Evolutionary conservation across 2,113 vertebrate species (phyloP), one percentile per base, ranked within the genome.

Genomic region (Channa maculata): DNA sequence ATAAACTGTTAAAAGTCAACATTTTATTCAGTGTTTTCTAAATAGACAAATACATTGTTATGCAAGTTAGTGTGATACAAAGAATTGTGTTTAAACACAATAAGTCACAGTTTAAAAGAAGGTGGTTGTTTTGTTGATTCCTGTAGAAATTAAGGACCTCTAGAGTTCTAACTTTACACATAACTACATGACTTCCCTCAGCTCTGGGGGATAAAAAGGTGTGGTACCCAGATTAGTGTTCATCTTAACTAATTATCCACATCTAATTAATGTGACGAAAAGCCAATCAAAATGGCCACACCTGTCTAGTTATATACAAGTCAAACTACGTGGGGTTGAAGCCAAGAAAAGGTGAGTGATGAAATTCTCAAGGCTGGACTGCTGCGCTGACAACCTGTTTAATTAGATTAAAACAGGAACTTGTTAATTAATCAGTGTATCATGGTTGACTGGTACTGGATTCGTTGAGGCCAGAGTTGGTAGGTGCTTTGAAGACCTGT

Each of bases 261-360:
- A 3, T 57, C 51, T 93, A 92, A 92, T 92, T 89, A 91, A 89
- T 67, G 77, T 58, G 88, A 86, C 70, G 84, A 67, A 80, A 90
- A 91, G 80, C 79, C 88, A 88, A 89, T 91, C 84, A 92, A 75
- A 86, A 86, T 67, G 79, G 90, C 87, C 74, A 91, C 90, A 92
- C 88, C 86, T 90, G 90, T 93, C 90, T 90, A 90, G 91, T 92
- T 91, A 91, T 68, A 88, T 90, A 85, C 85, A 83, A 92, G 82
- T 91, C 88, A 92, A 89, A 86, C 65, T 75, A 72, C 33, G 70
- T 57, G 77, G 84, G 74, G 72, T 67, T 71, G 73, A 63, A 88
- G 80, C 79, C 86, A 79, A 68, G 78, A 87, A 86, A 76, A 82
- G 83, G 75, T 87, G 83, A 85, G 55, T 86, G 83, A 92, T 91